Conservation (phyloP, 2,113 vertebrate species). For the Seriola aureovittata region DNA sequence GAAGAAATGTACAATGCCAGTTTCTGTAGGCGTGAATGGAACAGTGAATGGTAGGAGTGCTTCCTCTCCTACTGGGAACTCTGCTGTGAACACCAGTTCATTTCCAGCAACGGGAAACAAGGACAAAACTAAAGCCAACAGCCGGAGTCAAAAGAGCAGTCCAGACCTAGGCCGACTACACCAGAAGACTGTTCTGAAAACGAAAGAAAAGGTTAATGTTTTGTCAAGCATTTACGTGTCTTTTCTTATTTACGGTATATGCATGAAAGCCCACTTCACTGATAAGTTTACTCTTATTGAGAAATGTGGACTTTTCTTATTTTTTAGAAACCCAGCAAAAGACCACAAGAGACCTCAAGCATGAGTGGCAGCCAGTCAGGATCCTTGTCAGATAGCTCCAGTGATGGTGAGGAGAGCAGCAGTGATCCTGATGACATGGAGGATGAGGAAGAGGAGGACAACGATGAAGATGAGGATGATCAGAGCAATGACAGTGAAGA, state of each 20-base stretch:
- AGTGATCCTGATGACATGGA: constrained; percentile 93
- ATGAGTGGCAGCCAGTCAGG: constrained; percentile 93
- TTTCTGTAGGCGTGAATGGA: constrained; percentile 88
- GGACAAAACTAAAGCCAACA: constrained; percentile 82
- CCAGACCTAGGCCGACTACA: constrained; percentile 81
- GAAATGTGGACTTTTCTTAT: constrained; percentile 17
- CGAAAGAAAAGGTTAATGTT: constrained; percentile 90
- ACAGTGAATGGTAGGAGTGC: constrained; percentile 88
- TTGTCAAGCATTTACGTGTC: background rate
- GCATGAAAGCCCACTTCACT: background rate
- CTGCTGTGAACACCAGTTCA: constrained; percentile 77
- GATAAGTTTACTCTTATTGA: constrained; percentile 1
- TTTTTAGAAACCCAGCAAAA: constrained; percentile 88
- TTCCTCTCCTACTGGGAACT: constrained; percentile 82
- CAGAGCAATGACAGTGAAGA: constrained; percentile 91
- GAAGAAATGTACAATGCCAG: constrained; percentile 43
- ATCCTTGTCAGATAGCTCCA: constrained; percentile 92
- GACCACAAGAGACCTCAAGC: constrained; percentile 89
- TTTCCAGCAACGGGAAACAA: constrained; percentile 81
- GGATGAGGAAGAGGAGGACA: constrained; percentile 88
- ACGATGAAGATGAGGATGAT: constrained; percentile 83
- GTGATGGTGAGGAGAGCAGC: constrained; percentile 89
- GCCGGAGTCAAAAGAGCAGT: constrained; percentile 81
- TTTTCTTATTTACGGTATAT: background rate
- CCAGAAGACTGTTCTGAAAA: constrained; percentile 85